Percentiles rank a stretch among this genome's conserved stretches.
phyloP scores from a whole-genome alignment of 1,140 invertebrate species.

The Thereuonema tuberculata region DNA sequence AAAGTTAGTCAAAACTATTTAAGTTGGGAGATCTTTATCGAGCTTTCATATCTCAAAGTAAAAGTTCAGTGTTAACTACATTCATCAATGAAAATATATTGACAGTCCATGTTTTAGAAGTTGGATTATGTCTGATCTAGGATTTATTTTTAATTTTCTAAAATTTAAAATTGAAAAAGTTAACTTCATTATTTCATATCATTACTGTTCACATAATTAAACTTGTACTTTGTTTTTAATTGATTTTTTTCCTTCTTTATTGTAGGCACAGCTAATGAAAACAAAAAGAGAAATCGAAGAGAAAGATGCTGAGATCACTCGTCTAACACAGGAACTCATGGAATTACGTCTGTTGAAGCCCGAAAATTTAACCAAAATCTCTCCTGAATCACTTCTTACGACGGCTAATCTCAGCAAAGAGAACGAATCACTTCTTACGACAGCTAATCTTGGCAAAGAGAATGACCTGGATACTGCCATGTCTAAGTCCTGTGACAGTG shows the following conservation, averaged over 20 bases:
- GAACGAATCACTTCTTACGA: background rate
- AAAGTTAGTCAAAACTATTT: too few relatives aligned
- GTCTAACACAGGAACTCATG: constrained; percentile 65
- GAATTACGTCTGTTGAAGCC: constrained; percentile 62
- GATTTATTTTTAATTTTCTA: background rate
- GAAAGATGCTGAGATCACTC: constrained; percentile 62
- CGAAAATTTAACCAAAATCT: constrained; percentile 19
- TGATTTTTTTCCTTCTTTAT: too few relatives aligned
- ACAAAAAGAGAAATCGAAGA: constrained; percentile 58
- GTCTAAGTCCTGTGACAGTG: background rate
- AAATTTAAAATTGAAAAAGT: background rate
- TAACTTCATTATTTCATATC: background rate
- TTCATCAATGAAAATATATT: too few relatives aligned
- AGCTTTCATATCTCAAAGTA: too few relatives aligned
- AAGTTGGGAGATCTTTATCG: too few relatives aligned
- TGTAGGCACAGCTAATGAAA: constrained; percentile 49
- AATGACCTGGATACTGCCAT: background rate
- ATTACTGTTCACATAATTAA: too few relatives aligned
- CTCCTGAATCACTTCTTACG: background rate
- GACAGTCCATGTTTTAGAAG: background rate
- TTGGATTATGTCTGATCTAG: constrained; percentile 24
- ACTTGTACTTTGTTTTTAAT: too few relatives aligned
- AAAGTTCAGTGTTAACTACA: too few relatives aligned
- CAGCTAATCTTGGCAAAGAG: background rate
- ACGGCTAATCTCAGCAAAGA: background rate